Base-by-base conservation (phyloP, 2,113 vertebrate genomes). In the Limnothrissa miodon region DNA sequence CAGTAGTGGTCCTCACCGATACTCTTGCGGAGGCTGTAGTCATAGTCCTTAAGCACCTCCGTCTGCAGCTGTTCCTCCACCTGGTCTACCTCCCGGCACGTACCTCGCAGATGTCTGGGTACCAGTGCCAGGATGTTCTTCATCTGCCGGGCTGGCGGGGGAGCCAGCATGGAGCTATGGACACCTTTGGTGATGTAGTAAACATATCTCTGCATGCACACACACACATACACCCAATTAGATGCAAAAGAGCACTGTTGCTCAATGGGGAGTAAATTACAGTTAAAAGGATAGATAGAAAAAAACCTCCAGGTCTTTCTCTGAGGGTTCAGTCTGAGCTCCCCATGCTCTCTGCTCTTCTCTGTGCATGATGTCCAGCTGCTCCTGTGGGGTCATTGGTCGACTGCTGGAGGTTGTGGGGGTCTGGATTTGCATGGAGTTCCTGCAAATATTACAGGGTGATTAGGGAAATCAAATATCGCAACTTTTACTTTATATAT, bases 181-280 rank as follows among this genome's bases (percentile, higher is more conserved):
- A 99, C 89, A 45, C 95, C 95, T 0, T 92, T 88, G 59, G 86
- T 84, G 86, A 98, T 92, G 86, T 98, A 98, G 90, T 97, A 92
- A 80, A 84, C 87, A 78, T 99, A 98, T 74, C 95, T 94, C 98
- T 99, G 88, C 80, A 92, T 82, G 89, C 83, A 85, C 59, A 88
- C 29, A 87, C 53, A 42, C 19, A 59, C 21, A 10, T 25, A 83
- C 44, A 82, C 4, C 1, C 4, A 39, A 39, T 45, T 44, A 81
- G 13, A 15, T 17, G n/a, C 42, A 36, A 25, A 53, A 53, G 15
- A 10, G 36, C n/a, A 25, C 23, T 25, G 56, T 23, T 59, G 56
- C 56, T 59, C 56, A 25, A 7, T 48, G 46, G 42, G 42, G 42
- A 42, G 42, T 59, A 59, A 36, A 70, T 53, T 42, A 74, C 29